A percentile compares a stretch with the other conserved stretches of the same genome.
phyloP scores from a whole-genome alignment of 2,797 vertebrate genomes.

The Psittacula echo region DNA sequence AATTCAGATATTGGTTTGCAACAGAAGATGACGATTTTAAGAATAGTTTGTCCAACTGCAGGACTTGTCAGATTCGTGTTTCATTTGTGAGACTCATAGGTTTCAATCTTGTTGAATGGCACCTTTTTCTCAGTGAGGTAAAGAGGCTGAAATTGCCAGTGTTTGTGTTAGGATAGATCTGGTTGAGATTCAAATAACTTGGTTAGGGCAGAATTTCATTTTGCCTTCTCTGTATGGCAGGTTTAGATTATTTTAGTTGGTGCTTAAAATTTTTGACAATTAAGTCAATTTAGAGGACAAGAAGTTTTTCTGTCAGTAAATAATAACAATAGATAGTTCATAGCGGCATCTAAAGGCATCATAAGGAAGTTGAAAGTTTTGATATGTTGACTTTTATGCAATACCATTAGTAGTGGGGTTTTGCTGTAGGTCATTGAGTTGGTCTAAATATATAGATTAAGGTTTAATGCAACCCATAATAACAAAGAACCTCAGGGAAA shows the following conservation, averaged over 20 bases:
- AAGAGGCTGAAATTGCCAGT: not conserved
- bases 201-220: not conserved
- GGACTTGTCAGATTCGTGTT: not conserved
- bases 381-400: not conserved
- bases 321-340: not conserved
- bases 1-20: not conserved
- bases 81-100: not conserved
- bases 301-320: not conserved
- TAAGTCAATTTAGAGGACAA: not conserved
- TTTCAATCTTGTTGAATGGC: not conserved
- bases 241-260: not conserved
- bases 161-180: not conserved
- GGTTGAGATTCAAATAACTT: not conserved
- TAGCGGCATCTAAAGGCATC: not conserved
- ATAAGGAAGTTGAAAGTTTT: not conserved
- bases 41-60: not conserved
- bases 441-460: not conserved
- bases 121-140: not conserved
- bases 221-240: not conserved
- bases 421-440: not conserved
- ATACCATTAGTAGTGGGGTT: not conserved
- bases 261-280: not conserved
- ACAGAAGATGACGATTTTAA: not conserved
- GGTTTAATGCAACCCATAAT: not conserved
- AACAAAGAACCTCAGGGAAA: not conserved